Evolutionary conservation across 92 coral and sea anemone species (phyloP).

Genomic region (Muricea muricata): DNA sequence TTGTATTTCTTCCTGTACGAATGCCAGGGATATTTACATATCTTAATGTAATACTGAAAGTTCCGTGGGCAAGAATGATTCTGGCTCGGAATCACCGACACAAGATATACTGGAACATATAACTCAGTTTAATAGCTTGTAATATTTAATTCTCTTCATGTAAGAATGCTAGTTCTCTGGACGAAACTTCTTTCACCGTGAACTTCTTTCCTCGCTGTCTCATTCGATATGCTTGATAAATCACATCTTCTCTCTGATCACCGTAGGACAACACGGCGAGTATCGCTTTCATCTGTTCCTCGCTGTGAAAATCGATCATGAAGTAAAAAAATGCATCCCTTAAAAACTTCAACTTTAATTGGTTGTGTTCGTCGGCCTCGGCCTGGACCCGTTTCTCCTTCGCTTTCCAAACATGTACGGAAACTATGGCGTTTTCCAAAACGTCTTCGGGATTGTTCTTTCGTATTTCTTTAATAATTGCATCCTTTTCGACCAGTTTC

Average conservation of each 20-base stretch:
- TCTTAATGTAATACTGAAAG: slow-evolving; percentile 92
- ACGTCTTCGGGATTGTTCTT: slow-evolving; percentile 64
- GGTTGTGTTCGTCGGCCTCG: slow-evolving; percentile 72
- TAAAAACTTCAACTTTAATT: slow-evolving; percentile 85
- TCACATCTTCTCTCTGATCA: slow-evolving; percentile 90
- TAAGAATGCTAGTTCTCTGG: slow-evolving; percentile 89
- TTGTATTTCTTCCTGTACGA: slow-evolving; percentile 81
- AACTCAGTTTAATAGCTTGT: too few species aligned
- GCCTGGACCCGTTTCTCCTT: slow-evolving; percentile 43
- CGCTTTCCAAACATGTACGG: slow-evolving; percentile 2
- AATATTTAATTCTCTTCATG: slow-evolving; percentile 71
- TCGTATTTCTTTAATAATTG: slow-evolving; percentile 69
- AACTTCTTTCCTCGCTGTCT: slow-evolving; percentile 86
- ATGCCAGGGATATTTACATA: slow-evolving; percentile 73
- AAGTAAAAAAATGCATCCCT: slow-evolving; percentile 96
- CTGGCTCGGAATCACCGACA: too few species aligned
- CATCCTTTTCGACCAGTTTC: slow-evolving; percentile 75
- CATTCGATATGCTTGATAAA: slow-evolving; percentile 84
- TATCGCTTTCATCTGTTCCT: slow-evolving; percentile 96
- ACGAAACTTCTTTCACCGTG: slow-evolving; percentile 92
- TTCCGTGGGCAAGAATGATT: slow-evolving; percentile 87
- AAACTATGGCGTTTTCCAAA: slow-evolving; percentile 27
- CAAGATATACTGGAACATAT: too few species aligned
- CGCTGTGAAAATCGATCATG: slow-evolving; percentile 98
- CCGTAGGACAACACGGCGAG: slow-evolving; percentile 93